Conservation (phyloP, 2,888 invertebrate species). For the Acleris emargana region DNA sequence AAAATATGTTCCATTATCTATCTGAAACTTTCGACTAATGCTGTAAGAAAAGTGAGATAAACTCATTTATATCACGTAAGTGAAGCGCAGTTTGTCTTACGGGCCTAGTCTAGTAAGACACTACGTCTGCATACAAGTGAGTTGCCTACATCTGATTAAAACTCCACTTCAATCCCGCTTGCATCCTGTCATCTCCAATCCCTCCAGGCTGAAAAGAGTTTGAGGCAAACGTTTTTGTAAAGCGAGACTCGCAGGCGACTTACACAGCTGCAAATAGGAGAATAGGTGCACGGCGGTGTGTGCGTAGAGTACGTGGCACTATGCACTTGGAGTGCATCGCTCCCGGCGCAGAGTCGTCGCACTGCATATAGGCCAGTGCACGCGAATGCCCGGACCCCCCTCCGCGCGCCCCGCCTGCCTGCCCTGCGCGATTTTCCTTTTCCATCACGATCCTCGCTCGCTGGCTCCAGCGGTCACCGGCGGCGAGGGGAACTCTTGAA, state of each 20-base stretch:
- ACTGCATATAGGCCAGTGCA: conserved; percentile 84
- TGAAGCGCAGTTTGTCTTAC: not conserved
- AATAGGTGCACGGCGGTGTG: conserved; percentile 73
- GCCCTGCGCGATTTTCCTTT: conserved; percentile 79
- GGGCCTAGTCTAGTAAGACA: not conserved
- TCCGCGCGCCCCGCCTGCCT: conserved; percentile 45
- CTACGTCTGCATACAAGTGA: no score
- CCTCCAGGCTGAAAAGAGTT: conserved; percentile 66
- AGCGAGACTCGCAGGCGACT: conserved; percentile 65
- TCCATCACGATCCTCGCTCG: conserved; percentile 67
- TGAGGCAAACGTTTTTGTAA: conserved; percentile 68
- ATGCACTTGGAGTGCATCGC: conserved; percentile 82
- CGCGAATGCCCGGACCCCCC: conserved; percentile 75
- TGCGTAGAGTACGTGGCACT: conserved; percentile 76
- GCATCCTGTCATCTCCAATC: conserved; percentile 50
- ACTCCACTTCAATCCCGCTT: conserved; percentile 20
- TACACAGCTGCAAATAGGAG: conserved; percentile 65
- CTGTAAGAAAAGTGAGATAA: no score
- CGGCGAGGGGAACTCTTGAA: conserved; percentile 65
- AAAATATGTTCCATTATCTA: no score
- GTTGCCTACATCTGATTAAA: not conserved
- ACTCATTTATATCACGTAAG: not conserved
- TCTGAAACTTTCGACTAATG: no score
- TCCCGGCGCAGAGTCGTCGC: conserved; percentile 82
- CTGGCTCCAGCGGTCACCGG: conserved; percentile 66